Evolutionary conservation across 2,113 vertebrate genomes (phyloP).

Genomic region (Rhea americana): DNA sequence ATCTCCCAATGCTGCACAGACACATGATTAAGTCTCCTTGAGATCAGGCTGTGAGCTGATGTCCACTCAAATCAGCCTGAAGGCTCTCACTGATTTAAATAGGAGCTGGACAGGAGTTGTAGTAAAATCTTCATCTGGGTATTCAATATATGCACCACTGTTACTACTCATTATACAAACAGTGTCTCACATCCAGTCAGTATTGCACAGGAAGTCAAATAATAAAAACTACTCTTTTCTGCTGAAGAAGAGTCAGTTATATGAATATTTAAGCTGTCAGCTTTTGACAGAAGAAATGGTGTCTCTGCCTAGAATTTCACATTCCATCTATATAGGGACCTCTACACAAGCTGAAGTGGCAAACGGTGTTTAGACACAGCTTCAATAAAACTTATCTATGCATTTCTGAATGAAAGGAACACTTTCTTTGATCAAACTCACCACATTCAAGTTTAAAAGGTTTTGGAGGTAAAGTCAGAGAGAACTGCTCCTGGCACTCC

Average conservation of each 20-base stretch:
- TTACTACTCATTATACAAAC: constrained; percentile 60
- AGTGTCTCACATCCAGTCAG: constrained; percentile 42
- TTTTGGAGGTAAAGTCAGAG: not conserved
- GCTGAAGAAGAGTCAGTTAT: not conserved
- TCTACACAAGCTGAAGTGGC: not conserved
- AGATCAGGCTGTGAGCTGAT: not conserved
- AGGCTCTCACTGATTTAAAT: not conserved
- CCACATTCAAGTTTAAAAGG: not conserved
- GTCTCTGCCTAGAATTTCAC: not conserved
- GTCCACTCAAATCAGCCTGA: not conserved
- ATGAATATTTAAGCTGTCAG: not conserved
- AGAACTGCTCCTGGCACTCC: not conserved
- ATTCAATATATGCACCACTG: constrained; percentile 9
- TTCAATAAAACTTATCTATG: not conserved
- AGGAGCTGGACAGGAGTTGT: not conserved
- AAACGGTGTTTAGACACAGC: not conserved
- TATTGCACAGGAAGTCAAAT: constrained; percentile 64
- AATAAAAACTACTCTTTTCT: not conserved
- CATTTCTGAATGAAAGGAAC: not conserved
- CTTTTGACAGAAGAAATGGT: not conserved
- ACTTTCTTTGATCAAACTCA: not conserved
- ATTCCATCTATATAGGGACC: not conserved
- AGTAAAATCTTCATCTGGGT: not conserved
- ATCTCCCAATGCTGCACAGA: not conserved
- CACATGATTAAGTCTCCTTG: not conserved